Conservation (phyloP, 2,113 vertebrate genomes). For the Sciurus niger region DNA sequence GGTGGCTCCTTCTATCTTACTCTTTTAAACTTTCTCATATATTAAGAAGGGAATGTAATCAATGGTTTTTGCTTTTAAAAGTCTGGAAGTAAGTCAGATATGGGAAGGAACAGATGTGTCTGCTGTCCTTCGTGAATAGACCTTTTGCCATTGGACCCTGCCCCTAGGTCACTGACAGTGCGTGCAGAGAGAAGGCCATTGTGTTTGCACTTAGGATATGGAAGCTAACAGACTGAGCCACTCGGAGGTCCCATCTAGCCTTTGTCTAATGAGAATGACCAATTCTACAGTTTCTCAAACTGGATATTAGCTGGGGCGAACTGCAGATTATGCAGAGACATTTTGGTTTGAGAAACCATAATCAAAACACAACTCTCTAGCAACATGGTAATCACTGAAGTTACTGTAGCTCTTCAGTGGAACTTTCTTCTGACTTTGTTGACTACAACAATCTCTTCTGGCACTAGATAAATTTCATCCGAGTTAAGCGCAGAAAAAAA, state of each 20-base stretch:
- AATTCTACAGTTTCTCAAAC: neutral
- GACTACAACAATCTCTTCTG: neutral
- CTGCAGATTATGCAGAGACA: neutral
- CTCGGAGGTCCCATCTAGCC: neutral
- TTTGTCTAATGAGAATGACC: neutral
- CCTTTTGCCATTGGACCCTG: neutral
- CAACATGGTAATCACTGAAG: neutral
- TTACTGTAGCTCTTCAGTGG: neutral
- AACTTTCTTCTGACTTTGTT: neutral
- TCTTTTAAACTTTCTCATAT: neutral
- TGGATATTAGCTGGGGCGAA: neutral
- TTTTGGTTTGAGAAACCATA: neutral
- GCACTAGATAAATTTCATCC: neutral
- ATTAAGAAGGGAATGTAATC: neutral
- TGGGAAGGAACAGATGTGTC: neutral
- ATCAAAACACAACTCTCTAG: neutral
- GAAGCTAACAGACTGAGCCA: neutral
- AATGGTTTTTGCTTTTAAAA: conserved; percentile 12
- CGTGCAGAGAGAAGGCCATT: neutral
- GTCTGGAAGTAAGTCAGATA: neutral
- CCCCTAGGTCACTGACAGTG: neutral
- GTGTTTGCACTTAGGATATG: neutral
- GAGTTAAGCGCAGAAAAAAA: neutral
- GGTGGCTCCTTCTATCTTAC: neutral
- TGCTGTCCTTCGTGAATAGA: neutral